phyloP scores from a whole-genome alignment of 2,797 vertebrate species.

The Gobionotothen gibberifrons region DNA sequence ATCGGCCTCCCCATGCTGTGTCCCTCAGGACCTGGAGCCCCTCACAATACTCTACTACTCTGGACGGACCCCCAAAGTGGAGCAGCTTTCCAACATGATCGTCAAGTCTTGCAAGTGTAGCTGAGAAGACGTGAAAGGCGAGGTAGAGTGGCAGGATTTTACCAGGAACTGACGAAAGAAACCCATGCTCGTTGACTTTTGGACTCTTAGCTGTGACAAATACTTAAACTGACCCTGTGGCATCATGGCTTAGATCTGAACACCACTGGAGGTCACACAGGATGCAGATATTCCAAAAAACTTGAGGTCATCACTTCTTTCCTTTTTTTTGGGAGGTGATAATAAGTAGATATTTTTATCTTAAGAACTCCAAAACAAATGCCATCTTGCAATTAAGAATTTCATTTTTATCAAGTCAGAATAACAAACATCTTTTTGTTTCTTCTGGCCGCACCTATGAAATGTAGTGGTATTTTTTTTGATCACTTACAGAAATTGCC shows the following conservation, averaged over 20 bases:
- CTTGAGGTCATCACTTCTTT: constrained; percentile 28
- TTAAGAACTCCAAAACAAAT: constrained; percentile 25
- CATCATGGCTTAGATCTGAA: constrained; percentile 61
- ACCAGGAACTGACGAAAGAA: constrained; percentile 60
- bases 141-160: constrained; percentile 55
- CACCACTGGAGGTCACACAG: constrained; percentile 60
- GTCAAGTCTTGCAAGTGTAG: constrained; percentile 99
- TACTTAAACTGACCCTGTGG: constrained; percentile 64
- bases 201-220: constrained; percentile 75
- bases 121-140: constrained; percentile 80
- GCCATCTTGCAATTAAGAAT: constrained; percentile 10
- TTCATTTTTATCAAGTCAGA: neutral
- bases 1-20: constrained; percentile 92
- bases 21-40: constrained; percentile 94
- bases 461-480: no score
- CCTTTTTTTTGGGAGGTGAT: constrained; percentile 14
- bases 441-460: no score
- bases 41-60: constrained; percentile 96
- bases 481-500: no score
- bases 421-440: no score
- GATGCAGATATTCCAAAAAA: constrained; percentile 48
- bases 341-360: constrained; percentile 35
- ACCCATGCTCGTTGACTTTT: constrained; percentile 56
- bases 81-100: constrained; percentile 98
- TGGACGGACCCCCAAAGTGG: constrained; percentile 94